Base-by-base conservation (phyloP, 2,888 invertebrate genomes). In the Melolontha melolontha region DNA sequence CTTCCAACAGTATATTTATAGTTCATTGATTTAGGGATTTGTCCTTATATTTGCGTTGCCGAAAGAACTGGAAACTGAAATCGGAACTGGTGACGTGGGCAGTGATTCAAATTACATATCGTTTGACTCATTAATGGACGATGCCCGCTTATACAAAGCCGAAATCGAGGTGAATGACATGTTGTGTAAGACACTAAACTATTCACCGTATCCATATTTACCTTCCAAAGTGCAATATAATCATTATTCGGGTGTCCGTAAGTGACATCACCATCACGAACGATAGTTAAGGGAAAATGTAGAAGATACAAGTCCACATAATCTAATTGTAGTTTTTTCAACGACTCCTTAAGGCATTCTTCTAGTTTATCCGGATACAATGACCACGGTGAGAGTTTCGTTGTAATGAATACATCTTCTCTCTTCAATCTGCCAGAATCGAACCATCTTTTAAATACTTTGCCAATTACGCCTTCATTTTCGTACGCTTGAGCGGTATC, bases 401-500 rank as follows among this genome's bases (percentile, higher is more conserved):
- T 92, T 40, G 90, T 90, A 50, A 94, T 86, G 78, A 92, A 94
- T 0, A 94, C 82, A 41, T 94, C 91, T 74, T 92, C 91, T 73
- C 94, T 84, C 67, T 84, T 87, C 11, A 90, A 87, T 75, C 87
- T 87, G 47, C 89, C 90, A 51, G 86, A 84, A 34, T 84, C 79
- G 41, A 92, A 84, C 89, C 90, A 91, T 77, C 86, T 86, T 74
- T 87, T 87, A 54, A 93, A 81, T 42, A 88, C 90, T 64, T 84
- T 85, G 5, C 93, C 93, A 72, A 93, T 91, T 1, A 88, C 87
- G 72, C 89, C 90, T 81, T 93, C 93, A 75, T 92, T 93, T 70
- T 89, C 88, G 76, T 93, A 93, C 82, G 90, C 90, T 77, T 90
- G 90, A 29, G 93, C 93, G 11, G 93, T 93, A 79, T 93, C 93